Percentiles rank a stretch among this genome's conserved stretches.
Evolutionary conservation across 1,140 invertebrate species (phyloP).

Genomic region (Lepidostoma basale): DNA sequence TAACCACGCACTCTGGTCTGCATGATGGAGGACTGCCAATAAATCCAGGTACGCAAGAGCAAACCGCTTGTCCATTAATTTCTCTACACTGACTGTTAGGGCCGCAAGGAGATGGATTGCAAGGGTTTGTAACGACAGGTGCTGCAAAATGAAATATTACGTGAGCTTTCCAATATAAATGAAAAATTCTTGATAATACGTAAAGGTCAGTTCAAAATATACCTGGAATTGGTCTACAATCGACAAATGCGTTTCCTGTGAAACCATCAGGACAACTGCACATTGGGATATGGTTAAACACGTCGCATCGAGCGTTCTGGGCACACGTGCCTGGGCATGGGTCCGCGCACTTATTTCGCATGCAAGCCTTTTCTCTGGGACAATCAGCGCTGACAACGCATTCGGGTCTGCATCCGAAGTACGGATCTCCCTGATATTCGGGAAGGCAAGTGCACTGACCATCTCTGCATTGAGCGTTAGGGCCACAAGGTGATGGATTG

Average conservation of each 20-base stretch:
- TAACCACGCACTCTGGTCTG: constrained; percentile 72
- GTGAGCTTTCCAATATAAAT: not conserved
- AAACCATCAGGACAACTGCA: constrained; percentile 68
- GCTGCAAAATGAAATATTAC: constrained; percentile 33
- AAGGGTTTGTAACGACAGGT: constrained; percentile 58
- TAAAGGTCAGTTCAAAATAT: constrained; percentile 45
- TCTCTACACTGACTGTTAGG: constrained; percentile 74
- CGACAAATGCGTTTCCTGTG: constrained; percentile 68
- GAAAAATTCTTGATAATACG: not conserved
- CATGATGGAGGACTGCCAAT: constrained; percentile 76
- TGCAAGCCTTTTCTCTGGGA: constrained; percentile 68
- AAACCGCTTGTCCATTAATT: constrained; percentile 68
- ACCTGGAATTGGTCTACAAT: constrained; percentile 62
- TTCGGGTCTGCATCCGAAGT: constrained; percentile 68
- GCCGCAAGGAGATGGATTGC: constrained; percentile 73
- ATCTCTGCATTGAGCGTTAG: constrained; percentile 66
- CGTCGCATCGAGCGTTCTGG: constrained; percentile 66
- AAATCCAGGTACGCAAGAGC: constrained; percentile 73
- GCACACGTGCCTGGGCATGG: constrained; percentile 76
- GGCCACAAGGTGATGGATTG: constrained; percentile 71
- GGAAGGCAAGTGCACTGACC: constrained; percentile 69
- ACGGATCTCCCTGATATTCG: constrained; percentile 69
- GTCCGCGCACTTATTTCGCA: constrained; percentile 74
- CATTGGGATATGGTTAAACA: constrained; percentile 71
- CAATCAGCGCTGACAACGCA: constrained; percentile 75